These are phyloP conservation scores for Bathynomus jamesi DNA, from an alignment of 1,140 invertebrate species.

Conservation along the genomic window DNA sequence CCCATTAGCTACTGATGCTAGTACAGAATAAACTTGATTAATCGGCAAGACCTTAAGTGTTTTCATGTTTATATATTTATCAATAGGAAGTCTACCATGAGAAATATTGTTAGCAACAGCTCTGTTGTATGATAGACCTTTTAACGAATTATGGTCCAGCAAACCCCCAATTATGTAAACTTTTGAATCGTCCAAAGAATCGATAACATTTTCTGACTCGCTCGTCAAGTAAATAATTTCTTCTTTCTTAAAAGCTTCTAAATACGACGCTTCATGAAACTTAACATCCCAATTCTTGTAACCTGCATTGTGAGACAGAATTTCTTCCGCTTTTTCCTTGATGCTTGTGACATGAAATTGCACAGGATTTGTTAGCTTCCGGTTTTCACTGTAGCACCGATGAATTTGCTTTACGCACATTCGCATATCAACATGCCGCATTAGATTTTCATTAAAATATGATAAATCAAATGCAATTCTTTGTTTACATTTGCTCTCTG, in stretches of 20 bases:
- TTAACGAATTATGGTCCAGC: conserved; percentile 93
- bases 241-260: conserved; percentile 62
- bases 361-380: conserved; percentile 68
- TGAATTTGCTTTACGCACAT: conserved; percentile 90
- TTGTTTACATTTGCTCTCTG: conserved; percentile 60
- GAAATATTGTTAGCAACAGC: conserved; percentile 66
- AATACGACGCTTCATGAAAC: conserved; percentile 58
- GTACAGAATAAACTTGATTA: conserved; percentile 93
- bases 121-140: conserved; percentile 76
- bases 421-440: conserved; percentile 80
- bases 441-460: conserved; percentile 51
- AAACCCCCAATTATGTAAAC: conserved; percentile 93
- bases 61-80: conserved; percentile 85
- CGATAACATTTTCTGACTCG: conserved; percentile 84
- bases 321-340: conserved; percentile 57
- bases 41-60: conserved; percentile 89
- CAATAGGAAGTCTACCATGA: conserved; percentile 82
- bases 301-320: conserved; percentile 58
- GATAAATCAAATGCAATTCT: conserved; percentile 73
- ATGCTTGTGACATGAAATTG: conserved; percentile 83
- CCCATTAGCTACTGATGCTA: conserved; percentile 67
- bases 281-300: conserved; percentile 89
- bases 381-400: conserved; percentile 85
- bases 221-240: conserved; percentile 85
- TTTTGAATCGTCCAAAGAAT: conserved; percentile 63